Evolutionary conservation across 1,140 invertebrate genomes (phyloP).

Genomic region (Antheraea mylitta): DNA sequence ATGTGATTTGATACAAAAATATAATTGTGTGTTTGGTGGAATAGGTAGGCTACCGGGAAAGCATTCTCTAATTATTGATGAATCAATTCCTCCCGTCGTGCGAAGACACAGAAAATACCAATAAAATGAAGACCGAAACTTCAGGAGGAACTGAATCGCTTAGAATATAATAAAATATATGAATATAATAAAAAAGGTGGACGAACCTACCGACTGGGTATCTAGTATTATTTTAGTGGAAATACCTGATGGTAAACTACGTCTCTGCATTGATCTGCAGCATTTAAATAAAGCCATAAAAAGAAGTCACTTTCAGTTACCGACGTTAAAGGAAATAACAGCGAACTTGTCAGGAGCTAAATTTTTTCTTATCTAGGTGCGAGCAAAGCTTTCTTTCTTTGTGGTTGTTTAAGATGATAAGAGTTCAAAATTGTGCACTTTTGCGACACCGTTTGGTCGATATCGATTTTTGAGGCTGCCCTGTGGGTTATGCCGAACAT

Average conservation of each 20-base stretch:
- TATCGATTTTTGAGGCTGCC: slow-evolving; percentile 26
- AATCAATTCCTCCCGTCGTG: background rate
- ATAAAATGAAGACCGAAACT: no score
- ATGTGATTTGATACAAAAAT: background rate
- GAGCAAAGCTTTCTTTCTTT: background rate
- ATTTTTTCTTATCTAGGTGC: slow-evolving; percentile 19
- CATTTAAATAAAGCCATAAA: no score
- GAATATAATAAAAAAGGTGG: no score
- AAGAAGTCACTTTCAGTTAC: no score
- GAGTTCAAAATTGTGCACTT: slow-evolving; percentile 23
- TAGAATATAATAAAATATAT: slow-evolving; percentile 5
- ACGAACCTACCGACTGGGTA: no score
- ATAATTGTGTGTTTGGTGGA: slow-evolving; percentile 25
- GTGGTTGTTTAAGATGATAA: slow-evolving; percentile 15
- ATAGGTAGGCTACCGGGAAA: slow-evolving; percentile 23
- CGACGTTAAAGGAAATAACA: no score
- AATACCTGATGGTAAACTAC: slow-evolving; percentile 22
- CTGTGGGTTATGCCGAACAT: slow-evolving; percentile 18
- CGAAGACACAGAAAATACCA: background rate
- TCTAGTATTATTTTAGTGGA: slow-evolving; percentile 21
- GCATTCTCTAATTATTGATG: slow-evolving; percentile 18
- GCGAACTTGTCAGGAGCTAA: no score
- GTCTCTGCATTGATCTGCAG: slow-evolving; percentile 26
- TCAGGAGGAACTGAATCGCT: background rate
- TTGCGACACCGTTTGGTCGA: slow-evolving; percentile 23